A percentile compares a stretch with the other conserved stretches of the same genome.
Evolutionary conservation across 2,888 invertebrate genomes (phyloP).

Genomic region (Sylvicola cinctus): DNA sequence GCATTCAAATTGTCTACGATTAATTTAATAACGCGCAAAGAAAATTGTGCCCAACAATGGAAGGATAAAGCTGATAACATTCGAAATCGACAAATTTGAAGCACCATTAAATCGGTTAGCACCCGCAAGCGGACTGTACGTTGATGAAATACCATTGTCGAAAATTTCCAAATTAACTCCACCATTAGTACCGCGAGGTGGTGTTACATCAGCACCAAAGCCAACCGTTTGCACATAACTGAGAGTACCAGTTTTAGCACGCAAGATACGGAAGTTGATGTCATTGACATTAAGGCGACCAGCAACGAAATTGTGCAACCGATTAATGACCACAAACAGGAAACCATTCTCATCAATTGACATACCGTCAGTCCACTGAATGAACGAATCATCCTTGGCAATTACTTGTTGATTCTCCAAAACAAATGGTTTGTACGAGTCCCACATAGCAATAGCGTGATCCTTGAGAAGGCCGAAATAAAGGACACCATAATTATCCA

Average conservation of each 20-base stretch:
- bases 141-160: no score
- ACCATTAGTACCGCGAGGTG: no score
- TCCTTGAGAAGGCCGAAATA: slow-evolving; percentile 49
- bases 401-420: slow-evolving; percentile 37
- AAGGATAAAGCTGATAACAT: no score
- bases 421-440: slow-evolving; percentile 34
- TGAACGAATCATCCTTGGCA: slow-evolving; percentile 39
- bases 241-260: slow-evolving; percentile 35
- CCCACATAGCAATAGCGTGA: slow-evolving; percentile 50
- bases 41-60: no score
- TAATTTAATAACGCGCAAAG: no score
- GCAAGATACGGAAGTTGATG: slow-evolving; percentile 45
- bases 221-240: slow-evolving; percentile 36
- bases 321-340: slow-evolving; percentile 45
- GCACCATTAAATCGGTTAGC: no score
- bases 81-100: no score
- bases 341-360: slow-evolving; percentile 40
- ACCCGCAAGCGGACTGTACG: no score
- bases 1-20: no score
- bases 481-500: slow-evolving; percentile 45
- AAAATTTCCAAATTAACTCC: no score
- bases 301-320: slow-evolving; percentile 41
- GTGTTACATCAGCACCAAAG: slow-evolving; percentile 11
- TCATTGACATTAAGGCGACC: slow-evolving; percentile 33
- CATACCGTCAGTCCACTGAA: slow-evolving; percentile 50